Evolutionary conservation across 2,888 invertebrate genomes (phyloP).

Genomic region (Caenorhabditis doughertyi): DNA sequence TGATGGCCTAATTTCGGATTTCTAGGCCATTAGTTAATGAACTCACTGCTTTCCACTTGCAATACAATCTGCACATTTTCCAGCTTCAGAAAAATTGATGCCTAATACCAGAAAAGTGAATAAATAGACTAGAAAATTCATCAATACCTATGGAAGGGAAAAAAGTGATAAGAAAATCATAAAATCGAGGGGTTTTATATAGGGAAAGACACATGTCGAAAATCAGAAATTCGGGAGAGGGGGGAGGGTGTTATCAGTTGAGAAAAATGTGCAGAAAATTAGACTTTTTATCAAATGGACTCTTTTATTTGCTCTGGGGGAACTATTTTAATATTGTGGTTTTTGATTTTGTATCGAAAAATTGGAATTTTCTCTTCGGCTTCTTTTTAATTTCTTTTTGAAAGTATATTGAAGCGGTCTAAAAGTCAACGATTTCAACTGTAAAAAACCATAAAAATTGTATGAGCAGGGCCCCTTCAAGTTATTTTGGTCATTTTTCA

Average conservation of each 20-base stretch:
- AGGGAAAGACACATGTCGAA: neutral
- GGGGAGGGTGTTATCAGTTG: neutral
- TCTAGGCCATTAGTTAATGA: neutral
- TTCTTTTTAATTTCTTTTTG: too few relatives aligned
- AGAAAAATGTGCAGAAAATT: neutral
- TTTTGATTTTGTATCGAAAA: too few relatives aligned
- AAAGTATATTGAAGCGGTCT: too few relatives aligned
- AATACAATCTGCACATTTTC: conserved; percentile 34
- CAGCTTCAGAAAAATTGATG: neutral
- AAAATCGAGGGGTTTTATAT: neutral
- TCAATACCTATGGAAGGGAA: neutral
- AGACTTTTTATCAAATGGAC: neutral
- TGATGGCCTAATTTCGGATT: too few relatives aligned
- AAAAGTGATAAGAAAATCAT: neutral
- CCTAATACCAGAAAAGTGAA: neutral
- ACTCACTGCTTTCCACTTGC: conserved; percentile 55
- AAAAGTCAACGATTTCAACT: too few relatives aligned
- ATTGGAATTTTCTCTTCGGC: too few relatives aligned
- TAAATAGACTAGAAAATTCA: conserved; percentile 20
- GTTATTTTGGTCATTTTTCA: too few relatives aligned
- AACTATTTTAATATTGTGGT: too few relatives aligned
- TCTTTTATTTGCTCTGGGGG: too few relatives aligned
- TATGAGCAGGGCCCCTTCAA: too few relatives aligned
- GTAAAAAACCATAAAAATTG: too few relatives aligned
- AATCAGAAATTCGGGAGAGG: too few relatives aligned